Evolutionary conservation across 2,888 invertebrate genomes (phyloP).

Genomic region (Cyrtodaria siliqua): DNA sequence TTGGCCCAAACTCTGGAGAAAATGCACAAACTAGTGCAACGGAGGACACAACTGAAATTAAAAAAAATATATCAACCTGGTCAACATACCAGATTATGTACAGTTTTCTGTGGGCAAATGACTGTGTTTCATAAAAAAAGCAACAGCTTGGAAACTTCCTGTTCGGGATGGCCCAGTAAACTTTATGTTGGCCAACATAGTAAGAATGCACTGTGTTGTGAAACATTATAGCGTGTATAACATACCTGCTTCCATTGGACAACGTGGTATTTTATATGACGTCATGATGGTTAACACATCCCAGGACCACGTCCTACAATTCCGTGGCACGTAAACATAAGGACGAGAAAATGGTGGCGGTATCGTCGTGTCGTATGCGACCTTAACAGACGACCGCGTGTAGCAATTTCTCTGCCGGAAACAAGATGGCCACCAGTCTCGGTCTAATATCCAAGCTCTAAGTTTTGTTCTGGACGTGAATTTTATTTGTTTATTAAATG

Average conservation of each 20-base stretch:
- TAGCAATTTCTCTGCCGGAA: conserved; percentile 45
- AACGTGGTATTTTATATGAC: conserved; percentile 51
- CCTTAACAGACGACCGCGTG: conserved; percentile 63
- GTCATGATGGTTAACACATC: conserved; percentile 45
- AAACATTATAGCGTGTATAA: too few species aligned
- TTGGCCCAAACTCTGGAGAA: too few species aligned
- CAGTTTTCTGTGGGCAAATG: too few species aligned
- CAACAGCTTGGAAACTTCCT: too few species aligned
- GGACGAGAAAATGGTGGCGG: conserved; percentile 74
- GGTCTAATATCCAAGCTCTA: conserved; percentile 73
- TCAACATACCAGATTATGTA: too few species aligned
- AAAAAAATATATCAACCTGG: too few species aligned
- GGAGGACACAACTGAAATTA: too few species aligned
- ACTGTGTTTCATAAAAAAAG: too few species aligned
- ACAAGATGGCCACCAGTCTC: conserved; percentile 56
- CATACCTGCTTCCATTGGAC: conserved; percentile 69
- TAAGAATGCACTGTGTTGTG: too few species aligned
- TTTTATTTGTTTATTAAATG: conserved; percentile 61
- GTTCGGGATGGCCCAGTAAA: too few species aligned
- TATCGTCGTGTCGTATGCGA: conserved; percentile 57
- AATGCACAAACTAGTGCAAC: too few species aligned
- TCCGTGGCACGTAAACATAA: conserved; percentile 34
- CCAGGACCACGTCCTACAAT: conserved; percentile 71
- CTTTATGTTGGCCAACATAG: too few species aligned
- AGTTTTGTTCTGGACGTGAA: conserved; percentile 62